These are phyloP conservation scores for Silurus aristotelis DNA, from an alignment of 2,797 vertebrate genomes.

Conservation along the genomic window DNA sequence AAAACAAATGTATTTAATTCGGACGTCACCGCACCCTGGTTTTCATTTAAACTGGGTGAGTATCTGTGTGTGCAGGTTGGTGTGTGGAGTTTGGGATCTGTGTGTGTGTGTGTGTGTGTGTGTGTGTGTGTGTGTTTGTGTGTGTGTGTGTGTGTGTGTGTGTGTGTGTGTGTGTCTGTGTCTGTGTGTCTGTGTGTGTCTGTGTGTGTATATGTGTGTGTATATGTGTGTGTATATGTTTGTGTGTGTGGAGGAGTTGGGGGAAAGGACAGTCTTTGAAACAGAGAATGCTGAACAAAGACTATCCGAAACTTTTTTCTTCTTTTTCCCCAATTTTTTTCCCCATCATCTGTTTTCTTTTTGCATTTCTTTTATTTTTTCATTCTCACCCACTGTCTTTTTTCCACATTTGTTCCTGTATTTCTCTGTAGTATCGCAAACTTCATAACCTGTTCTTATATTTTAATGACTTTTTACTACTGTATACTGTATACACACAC, in stretches of 20 bases:
- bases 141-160: constrained; percentile 34
- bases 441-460: constrained; percentile 23
- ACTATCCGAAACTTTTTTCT: constrained; percentile 24
- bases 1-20: background rate
- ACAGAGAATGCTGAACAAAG: constrained; percentile 16
- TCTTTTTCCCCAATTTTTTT: constrained; percentile 44
- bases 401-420: constrained; percentile 4
- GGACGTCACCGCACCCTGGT: background rate
- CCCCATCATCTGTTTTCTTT: constrained; percentile 67
- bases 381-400: constrained; percentile 35
- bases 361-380: constrained; percentile 54
- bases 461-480: constrained; percentile 29
- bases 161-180: background rate
- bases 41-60: background rate
- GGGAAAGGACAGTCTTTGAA: constrained; percentile 25
- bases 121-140: constrained; percentile 15
- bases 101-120: background rate
- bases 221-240: too few relatives aligned
- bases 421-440: constrained; percentile 21
- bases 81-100: too few relatives aligned
- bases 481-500: constrained; percentile 32
- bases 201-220: constrained; percentile 29
- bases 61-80: constrained; percentile 7
- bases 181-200: constrained; percentile 13
- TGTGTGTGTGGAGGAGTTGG: constrained; percentile 32